phyloP scores from a whole-genome alignment of 2,888 invertebrate species.

The Acanthoscelides obtectus region DNA sequence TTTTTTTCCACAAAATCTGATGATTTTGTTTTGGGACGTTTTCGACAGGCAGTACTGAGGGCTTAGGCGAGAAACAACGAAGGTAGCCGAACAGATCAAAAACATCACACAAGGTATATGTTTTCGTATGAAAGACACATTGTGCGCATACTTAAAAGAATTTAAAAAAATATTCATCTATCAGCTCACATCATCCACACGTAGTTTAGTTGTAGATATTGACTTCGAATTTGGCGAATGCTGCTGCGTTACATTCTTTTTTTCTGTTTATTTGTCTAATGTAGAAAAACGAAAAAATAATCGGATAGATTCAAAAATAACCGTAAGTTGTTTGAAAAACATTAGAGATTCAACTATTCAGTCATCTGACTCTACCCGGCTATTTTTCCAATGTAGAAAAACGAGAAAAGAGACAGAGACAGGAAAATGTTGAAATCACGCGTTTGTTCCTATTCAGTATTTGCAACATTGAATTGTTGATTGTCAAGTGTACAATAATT shows the following conservation, averaged over 20 bases:
- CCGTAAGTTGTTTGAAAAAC: no score
- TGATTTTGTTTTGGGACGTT: neutral
- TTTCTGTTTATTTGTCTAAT: neutral
- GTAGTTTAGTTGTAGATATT: conserved; percentile 51
- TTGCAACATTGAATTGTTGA: conserved; percentile 32
- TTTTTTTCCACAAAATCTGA: neutral
- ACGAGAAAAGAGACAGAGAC: conserved; percentile 25
- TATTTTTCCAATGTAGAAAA: conserved; percentile 6
- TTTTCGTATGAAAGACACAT: conserved; percentile 33
- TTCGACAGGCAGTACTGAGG: neutral
- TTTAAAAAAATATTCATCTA: conserved; percentile 48
- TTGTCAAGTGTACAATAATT: conserved; percentile 46
- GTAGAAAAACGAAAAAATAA: conserved; percentile 5
- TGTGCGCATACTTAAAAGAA: conserved; percentile 35
- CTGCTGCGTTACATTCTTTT: conserved; percentile 19
- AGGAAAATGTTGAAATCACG: conserved; percentile 30
- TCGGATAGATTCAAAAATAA: no score
- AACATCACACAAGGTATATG: conserved; percentile 1
- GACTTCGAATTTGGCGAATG: conserved; percentile 64
- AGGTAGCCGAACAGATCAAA: neutral
- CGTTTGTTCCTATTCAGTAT: conserved; percentile 34
- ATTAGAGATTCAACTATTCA: no score
- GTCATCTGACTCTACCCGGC: neutral
- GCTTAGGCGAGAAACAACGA: neutral
- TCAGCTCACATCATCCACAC: conserved; percentile 54